phyloP scores from a whole-genome alignment of 2,113 vertebrate genomes.

The Pungitius pungitius region DNA sequence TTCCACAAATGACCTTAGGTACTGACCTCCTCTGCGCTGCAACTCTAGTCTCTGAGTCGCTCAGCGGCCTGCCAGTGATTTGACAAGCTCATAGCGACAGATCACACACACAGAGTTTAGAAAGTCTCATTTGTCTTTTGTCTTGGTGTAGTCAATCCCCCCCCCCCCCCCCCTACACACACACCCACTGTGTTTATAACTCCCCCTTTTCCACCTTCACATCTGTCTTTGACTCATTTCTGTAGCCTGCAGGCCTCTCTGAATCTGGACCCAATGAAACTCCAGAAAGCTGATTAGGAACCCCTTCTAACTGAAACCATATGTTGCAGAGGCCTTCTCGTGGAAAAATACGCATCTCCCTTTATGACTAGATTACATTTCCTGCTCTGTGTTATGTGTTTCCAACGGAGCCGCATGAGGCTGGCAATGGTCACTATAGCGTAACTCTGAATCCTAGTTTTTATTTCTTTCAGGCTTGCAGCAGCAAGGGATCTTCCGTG shows the following conservation, averaged over 20 bases:
- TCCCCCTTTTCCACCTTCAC: constrained; percentile 66
- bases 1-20: constrained; percentile 50
- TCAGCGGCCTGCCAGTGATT: constrained; percentile 45
- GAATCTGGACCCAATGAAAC: constrained; percentile 80
- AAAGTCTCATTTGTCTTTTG: constrained; percentile 47
- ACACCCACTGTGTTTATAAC: constrained; percentile 11
- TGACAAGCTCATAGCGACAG: constrained; percentile 59
- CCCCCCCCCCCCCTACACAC: background rate
- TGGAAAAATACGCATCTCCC: constrained; percentile 59
- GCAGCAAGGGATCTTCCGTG: constrained; percentile 97
- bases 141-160: constrained; percentile 52
- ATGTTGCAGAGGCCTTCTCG: constrained; percentile 66
- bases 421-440: constrained; percentile 32
- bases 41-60: constrained; percentile 3
- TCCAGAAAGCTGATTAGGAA: constrained; percentile 77
- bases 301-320: constrained; percentile 75
- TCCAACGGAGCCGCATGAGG: constrained; percentile 52
- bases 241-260: constrained; percentile 63
- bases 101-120: constrained; percentile 52
- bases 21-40: constrained; percentile 38
- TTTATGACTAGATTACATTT: constrained; percentile 75
- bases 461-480: constrained; percentile 88
- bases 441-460: constrained; percentile 32
- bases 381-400: constrained; percentile 68
- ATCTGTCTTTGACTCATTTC: constrained; percentile 70